Evolutionary conservation across 2,888 invertebrate genomes (phyloP).

Genomic region (Cheilosia grossa): DNA sequence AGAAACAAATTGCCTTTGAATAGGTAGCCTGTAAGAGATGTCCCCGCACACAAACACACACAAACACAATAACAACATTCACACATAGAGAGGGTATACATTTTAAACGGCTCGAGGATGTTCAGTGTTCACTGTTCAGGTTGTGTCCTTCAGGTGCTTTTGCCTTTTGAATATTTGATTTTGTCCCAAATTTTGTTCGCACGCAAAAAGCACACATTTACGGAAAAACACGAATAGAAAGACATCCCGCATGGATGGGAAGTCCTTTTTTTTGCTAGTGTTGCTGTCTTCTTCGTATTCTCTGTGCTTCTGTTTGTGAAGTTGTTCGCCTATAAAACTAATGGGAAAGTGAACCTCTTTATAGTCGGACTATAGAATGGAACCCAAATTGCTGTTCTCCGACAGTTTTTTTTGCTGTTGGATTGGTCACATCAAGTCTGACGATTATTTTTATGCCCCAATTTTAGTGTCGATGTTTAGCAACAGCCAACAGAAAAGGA

Average conservation of each 20-base stretch:
- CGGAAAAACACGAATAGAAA: slow-evolving; percentile 46
- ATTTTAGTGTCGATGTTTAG: slow-evolving; percentile 70
- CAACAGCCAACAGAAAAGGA: slow-evolving; percentile 47
- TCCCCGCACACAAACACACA: neutral
- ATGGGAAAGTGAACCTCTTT: slow-evolving; percentile 61
- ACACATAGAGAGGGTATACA: slow-evolving; percentile 1
- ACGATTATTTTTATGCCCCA: slow-evolving; percentile 69
- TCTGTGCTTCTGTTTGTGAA: slow-evolving; percentile 18
- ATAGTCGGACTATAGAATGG: slow-evolving; percentile 38
- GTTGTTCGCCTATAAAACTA: slow-evolving; percentile 58
- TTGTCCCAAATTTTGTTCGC: slow-evolving; percentile 61
- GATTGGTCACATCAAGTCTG: slow-evolving; percentile 64
- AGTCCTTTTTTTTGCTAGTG: slow-evolving; percentile 3
- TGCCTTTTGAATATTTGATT: slow-evolving; percentile 64
- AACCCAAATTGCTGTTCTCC: slow-evolving; percentile 54
- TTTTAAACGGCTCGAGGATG: slow-evolving; percentile 34
- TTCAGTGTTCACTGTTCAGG: slow-evolving; percentile 3
- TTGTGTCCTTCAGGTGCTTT: slow-evolving; percentile 66
- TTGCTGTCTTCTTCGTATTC: neutral
- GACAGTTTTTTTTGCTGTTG: slow-evolving; percentile 17
- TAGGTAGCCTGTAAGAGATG: slow-evolving; percentile 9
- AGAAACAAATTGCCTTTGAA: slow-evolving; percentile 12
- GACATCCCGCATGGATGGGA: slow-evolving; percentile 21
- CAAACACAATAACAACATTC: neutral
- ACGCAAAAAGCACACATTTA: slow-evolving; percentile 50